A percentile compares a stretch with the other conserved stretches of the same genome.
phyloP scores from a whole-genome alignment of 1,140 invertebrate genomes.

The Liolophura sinensis region DNA sequence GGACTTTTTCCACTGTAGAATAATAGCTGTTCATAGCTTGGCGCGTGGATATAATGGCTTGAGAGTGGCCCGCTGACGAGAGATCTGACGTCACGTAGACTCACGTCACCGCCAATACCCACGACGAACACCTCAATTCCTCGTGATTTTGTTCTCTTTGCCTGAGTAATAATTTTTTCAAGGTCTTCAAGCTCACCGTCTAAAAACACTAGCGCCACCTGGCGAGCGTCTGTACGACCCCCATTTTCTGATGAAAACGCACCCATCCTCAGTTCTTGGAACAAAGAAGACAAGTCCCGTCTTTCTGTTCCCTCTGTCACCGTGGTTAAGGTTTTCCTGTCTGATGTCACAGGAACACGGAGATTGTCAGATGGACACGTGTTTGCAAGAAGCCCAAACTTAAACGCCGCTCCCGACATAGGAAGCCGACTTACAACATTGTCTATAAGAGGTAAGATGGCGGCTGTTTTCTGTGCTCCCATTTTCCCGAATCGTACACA shows the following conservation, averaged over 20 bases:
- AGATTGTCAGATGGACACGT: too few species aligned
- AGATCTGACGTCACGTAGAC: conserved; percentile 31
- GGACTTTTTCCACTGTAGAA: too few species aligned
- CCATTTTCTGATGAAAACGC: conserved; percentile 28
- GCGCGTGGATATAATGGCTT: conserved; percentile 37
- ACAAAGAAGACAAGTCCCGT: conserved; percentile 29
- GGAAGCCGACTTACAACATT: too few species aligned
- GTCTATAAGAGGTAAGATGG: too few species aligned
- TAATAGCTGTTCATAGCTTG: conserved; percentile 22
- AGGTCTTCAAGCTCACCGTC: conserved; percentile 37
- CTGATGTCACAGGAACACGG: too few species aligned
- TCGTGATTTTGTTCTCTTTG: conserved; percentile 27
- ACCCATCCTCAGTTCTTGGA: conserved; percentile 28
- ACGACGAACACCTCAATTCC: conserved; percentile 44
- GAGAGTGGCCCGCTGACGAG: conserved; percentile 36
- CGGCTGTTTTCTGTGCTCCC: too few species aligned
- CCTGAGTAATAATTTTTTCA: conserved; percentile 43
- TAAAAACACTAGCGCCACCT: conserved; percentile 37
- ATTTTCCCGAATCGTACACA: too few species aligned
- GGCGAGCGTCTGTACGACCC: conserved; percentile 37
- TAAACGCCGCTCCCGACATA: too few species aligned
- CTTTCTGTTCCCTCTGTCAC: conserved; percentile 1
- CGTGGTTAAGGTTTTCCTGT: too few species aligned
- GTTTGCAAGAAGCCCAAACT: too few species aligned
- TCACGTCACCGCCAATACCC: conserved; percentile 28